These are phyloP conservation scores for Panopea generosa DNA, from an alignment of 2,888 invertebrate genomes.

Conservation along the genomic window DNA sequence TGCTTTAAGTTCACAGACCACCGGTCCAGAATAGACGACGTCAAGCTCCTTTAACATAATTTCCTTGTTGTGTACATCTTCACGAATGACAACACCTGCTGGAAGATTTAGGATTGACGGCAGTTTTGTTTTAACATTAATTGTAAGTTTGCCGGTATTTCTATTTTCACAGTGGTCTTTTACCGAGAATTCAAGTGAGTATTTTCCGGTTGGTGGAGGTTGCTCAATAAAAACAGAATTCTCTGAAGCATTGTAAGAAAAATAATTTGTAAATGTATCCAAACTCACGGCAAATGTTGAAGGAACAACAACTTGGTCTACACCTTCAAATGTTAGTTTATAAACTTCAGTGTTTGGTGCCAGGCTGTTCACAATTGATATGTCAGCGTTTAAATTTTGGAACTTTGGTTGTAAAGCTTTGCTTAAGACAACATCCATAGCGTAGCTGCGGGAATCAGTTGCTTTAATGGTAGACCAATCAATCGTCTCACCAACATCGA, in stretches of 20 bases:
- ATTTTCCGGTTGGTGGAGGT: slow-evolving; percentile 31
- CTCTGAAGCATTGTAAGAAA: slow-evolving; percentile 24
- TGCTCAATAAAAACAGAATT: slow-evolving; percentile 23
- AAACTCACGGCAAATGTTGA: slow-evolving; percentile 12
- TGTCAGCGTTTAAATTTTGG: slow-evolving; percentile 30
- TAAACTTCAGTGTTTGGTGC: slow-evolving; percentile 17
- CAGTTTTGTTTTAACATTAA: slow-evolving; percentile 24
- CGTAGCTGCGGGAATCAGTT: slow-evolving; percentile 37
- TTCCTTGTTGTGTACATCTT: slow-evolving; percentile 35
- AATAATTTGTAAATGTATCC: slow-evolving; percentile 32
- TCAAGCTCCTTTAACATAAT: slow-evolving; percentile 22
- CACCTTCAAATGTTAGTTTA: slow-evolving; percentile 26
- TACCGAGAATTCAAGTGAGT: slow-evolving; percentile 24
- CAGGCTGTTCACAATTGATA: slow-evolving; percentile 25
- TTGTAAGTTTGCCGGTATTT: slow-evolving; percentile 25
- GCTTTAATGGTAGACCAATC: slow-evolving; percentile 33
- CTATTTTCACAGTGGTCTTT: slow-evolving; percentile 38
- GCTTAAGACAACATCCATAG: slow-evolving; percentile 23
- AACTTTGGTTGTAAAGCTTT: slow-evolving; percentile 35
- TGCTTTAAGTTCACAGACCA: slow-evolving; percentile 30
- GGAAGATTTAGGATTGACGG: slow-evolving; percentile 44
- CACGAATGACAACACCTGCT: slow-evolving; percentile 31
- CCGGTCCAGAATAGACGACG: slow-evolving; percentile 17
- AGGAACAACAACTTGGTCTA: slow-evolving; percentile 9
- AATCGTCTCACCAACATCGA: slow-evolving; percentile 13